phyloP scores from a whole-genome alignment of 2,797 vertebrate species.

The Sparus aurata region DNA sequence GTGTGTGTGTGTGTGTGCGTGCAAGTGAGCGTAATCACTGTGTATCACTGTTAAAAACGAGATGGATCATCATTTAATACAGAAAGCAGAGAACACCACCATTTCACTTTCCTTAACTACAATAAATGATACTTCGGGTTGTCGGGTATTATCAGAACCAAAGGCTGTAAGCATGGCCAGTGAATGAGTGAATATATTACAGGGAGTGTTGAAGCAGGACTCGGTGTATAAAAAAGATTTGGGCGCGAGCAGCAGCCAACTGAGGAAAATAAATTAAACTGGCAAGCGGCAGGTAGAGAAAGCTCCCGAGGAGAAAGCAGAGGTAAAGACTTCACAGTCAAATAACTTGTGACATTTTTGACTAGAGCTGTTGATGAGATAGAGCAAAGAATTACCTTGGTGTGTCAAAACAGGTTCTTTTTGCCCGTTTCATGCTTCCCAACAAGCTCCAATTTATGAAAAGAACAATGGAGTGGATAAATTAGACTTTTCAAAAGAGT shows the following conservation, averaged over 20 bases:
- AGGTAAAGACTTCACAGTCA: conserved; percentile 75
- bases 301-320: conserved; percentile 56
- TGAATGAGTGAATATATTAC: conserved; percentile 68
- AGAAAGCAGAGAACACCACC: conserved; percentile 44
- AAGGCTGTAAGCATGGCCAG: conserved; percentile 40
- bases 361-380: conserved; percentile 79
- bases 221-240: conserved; percentile 33
- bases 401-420: conserved; percentile 75
- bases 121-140: conserved; percentile 53
- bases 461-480: conserved; percentile 69
- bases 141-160: conserved; percentile 52
- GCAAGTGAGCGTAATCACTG: conserved; percentile 19
- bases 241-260: conserved; percentile 52
- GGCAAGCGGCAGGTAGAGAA: conserved; percentile 67
- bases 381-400: conserved; percentile 71
- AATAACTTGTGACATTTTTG: conserved; percentile 81
- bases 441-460: conserved; percentile 66
- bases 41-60: conserved; percentile 22
- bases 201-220: conserved; percentile 45
- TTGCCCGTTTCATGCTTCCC: conserved; percentile 53
- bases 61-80: conserved; percentile 55
- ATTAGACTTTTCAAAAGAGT: conserved; percentile 65
- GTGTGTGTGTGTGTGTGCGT: background rate
- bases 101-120: conserved; percentile 48
- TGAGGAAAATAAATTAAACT: conserved; percentile 70